Base-by-base conservation (phyloP, 2,113 vertebrate genomes). In the Serinus canaria region DNA sequence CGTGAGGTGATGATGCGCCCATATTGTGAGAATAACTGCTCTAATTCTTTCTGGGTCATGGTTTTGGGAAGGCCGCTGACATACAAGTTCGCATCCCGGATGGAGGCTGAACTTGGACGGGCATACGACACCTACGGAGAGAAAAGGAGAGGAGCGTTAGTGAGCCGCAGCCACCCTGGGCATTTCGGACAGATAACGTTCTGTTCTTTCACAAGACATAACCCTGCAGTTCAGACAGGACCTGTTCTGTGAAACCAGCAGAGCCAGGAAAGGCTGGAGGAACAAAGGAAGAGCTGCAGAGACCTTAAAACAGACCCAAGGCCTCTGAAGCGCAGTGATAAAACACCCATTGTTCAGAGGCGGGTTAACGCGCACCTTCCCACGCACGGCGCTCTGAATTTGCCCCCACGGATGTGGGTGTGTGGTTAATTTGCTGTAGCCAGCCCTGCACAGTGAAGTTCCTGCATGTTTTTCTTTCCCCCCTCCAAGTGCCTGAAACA, bases 1-100 rank as follows among this genome's bases (percentile, higher is more conserved):
- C 99, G 98, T 95, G 99, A 99, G 98, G 99, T 99, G 98, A 99
- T 99, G 98, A 99, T 99, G 96, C 99, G 99, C 93, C 99, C 99
- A 28, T 99, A 99, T 98, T 99, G 99, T 86, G 99, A 99, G 98
- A 99, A 99, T 94, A 99, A 98, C 97, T 99, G 99, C 97, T 99
- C 99, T 97, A 99, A 98, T 90, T 99, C 99, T 97, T 99, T 99
- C 98, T 99, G 99, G 97, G 99, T 99, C 99, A 99, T 99, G 69
- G 99, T 99, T 98, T 99, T 99, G 82, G 99, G 99, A 97, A 99
- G 99, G 97, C 99, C 99, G 91, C 99, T 99, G 96, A 99, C 99
- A 31, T 99, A 99, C 94, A 99, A 98, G 98, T 99, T 99, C 20
- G 99, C 99, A 96, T 99, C 99, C 96, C 99, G 98, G 97, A 99